Evolutionary conservation across 2,888 invertebrate genomes (phyloP).

Genomic region (Metallyticus violacea): DNA sequence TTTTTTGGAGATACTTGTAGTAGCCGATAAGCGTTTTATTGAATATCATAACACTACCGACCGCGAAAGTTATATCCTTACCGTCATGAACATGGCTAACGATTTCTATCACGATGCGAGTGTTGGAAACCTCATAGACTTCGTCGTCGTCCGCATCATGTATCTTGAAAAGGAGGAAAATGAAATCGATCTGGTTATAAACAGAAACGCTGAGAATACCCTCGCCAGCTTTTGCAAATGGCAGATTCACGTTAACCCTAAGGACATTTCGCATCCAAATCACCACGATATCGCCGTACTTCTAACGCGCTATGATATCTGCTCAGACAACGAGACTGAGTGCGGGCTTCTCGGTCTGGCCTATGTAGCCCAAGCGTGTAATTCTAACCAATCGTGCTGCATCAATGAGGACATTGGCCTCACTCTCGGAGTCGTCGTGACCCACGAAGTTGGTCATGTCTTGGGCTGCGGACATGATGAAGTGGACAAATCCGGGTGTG

Average conservation of each 20-base stretch:
- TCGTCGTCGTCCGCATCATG: slow-evolving; percentile 56
- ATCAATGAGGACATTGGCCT: slow-evolving; percentile 68
- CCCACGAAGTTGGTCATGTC: slow-evolving; percentile 69
- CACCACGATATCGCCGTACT: slow-evolving; percentile 61
- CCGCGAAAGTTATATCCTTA: slow-evolving; percentile 80
- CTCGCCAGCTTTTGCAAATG: slow-evolving; percentile 63
- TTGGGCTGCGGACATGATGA: slow-evolving; percentile 50
- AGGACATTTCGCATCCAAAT: slow-evolving; percentile 54
- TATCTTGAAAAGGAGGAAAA: slow-evolving; percentile 54
- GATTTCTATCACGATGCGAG: slow-evolving; percentile 50
- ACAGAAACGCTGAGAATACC: slow-evolving; percentile 54
- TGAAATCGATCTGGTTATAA: slow-evolving; percentile 52
- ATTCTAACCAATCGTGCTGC: slow-evolving; percentile 58
- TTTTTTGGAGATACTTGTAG: slow-evolving; percentile 77
- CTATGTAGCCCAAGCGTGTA: slow-evolving; percentile 64
- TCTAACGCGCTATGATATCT: slow-evolving; percentile 59
- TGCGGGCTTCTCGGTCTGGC: slow-evolving; percentile 63
- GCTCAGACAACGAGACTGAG: slow-evolving; percentile 49
- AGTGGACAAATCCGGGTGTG: slow-evolving; percentile 45
- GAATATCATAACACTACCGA: slow-evolving; percentile 75
- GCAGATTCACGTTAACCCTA: slow-evolving; percentile 57
- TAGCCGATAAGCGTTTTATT: slow-evolving; percentile 84
- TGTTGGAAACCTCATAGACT: slow-evolving; percentile 57
- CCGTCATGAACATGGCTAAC: slow-evolving; percentile 87
- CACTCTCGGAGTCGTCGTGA: slow-evolving; percentile 59